phyloP scores from a whole-genome alignment of 1,140 invertebrate genomes.

The Pogonomyrmex barbatus region DNA sequence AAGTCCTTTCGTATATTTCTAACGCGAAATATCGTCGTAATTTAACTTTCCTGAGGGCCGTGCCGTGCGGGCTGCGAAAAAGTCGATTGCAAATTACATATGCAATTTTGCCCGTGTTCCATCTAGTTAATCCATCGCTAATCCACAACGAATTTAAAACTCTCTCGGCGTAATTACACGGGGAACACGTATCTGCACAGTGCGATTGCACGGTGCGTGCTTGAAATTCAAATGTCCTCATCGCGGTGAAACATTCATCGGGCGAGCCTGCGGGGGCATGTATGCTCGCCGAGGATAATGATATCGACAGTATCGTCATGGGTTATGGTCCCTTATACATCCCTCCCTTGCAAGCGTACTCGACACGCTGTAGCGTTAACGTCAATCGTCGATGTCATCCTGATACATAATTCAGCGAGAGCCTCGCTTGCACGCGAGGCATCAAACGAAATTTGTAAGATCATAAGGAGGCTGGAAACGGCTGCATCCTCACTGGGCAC shows the following conservation, averaged over 20 bases:
- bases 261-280: neutral
- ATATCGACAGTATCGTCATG: constrained; percentile 30
- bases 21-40: neutral
- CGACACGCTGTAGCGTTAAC: neutral
- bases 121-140: constrained; percentile 3
- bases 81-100: neutral
- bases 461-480: constrained; percentile 27
- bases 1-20: neutral
- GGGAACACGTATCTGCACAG: neutral
- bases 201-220: neutral
- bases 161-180: neutral
- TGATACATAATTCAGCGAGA: constrained; percentile 53
- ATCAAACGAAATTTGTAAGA: constrained; percentile 36
- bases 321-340: neutral
- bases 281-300: neutral
- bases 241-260: constrained; percentile 1
- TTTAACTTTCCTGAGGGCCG: neutral
- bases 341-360: neutral
- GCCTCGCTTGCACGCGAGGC: constrained; percentile 1
- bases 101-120: neutral
- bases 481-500: constrained; percentile 29
- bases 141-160: constrained; percentile 10
- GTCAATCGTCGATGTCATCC: constrained; percentile 18
- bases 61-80: neutral
- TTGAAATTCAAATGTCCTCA: constrained; percentile 23